phyloP scores from a whole-genome alignment of 2,113 vertebrate genomes.

The Ranitomeya imitator region DNA sequence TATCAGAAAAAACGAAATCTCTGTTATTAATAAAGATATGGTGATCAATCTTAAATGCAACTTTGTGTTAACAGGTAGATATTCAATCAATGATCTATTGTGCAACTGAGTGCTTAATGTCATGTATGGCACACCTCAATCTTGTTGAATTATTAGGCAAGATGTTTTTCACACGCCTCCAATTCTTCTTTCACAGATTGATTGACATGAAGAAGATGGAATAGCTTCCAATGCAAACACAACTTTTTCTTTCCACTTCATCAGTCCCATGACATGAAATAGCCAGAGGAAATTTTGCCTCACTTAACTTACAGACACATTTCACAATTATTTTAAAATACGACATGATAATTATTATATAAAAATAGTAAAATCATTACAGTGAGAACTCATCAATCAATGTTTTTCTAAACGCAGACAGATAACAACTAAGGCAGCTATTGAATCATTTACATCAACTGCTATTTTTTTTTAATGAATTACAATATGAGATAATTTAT shows the following conservation, averaged over 20 bases:
- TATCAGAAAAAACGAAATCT: too few relatives aligned
- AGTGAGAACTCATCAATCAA: conserved; percentile 9
- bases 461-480: neutral
- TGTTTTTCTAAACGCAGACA: neutral
- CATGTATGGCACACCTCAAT: neutral
- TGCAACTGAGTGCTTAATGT: neutral
- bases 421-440: conserved; percentile 13
- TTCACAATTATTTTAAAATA: conserved; percentile 33
- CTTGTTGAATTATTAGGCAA: neutral
- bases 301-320: neutral
- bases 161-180: neutral
- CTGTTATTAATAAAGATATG: too few relatives aligned
- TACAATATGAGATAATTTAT: neutral
- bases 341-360: neutral
- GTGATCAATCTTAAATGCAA: too few relatives aligned
- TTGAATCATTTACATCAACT: conserved; percentile 1
- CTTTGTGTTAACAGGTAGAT: too few relatives aligned
- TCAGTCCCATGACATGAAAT: conserved; percentile 9
- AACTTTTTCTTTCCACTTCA: neutral
- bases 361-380: neutral
- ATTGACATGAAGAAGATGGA: conserved; percentile 9
- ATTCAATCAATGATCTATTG: too few relatives aligned
- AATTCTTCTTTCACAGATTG: neutral
- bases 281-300: conserved; percentile 21
- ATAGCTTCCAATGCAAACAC: neutral